A percentile compares a stretch with the other conserved stretches of the same genome.
Evolutionary conservation across 2,888 invertebrate genomes (phyloP).

Genomic region (Elmis aenea): DNA sequence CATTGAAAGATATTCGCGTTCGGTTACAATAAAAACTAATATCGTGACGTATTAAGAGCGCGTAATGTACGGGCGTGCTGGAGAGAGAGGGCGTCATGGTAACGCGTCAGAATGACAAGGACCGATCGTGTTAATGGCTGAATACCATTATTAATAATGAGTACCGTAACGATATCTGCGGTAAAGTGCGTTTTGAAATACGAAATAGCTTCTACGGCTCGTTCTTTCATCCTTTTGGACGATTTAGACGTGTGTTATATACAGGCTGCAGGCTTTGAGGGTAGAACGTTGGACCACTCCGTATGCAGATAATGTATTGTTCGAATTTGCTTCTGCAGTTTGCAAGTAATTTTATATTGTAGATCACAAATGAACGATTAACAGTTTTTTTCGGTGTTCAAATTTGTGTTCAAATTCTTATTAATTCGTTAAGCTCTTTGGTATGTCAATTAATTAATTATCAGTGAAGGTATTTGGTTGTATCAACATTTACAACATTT

Average conservation of each 20-base stretch:
- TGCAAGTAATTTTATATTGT: too few species aligned
- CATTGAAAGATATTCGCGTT: constrained; percentile 15
- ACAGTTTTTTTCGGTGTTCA: too few species aligned
- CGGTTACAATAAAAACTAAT: constrained; percentile 22
- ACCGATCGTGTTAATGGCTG: constrained; percentile 27
- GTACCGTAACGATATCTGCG: constrained; percentile 28
- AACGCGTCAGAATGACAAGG: constrained; percentile 15
- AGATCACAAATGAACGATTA: too few species aligned
- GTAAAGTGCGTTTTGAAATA: constrained; percentile 29
- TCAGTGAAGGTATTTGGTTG: too few species aligned
- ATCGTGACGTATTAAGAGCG: constrained; percentile 22
- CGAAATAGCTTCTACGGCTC: constrained; percentile 23
- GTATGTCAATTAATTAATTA: too few species aligned
- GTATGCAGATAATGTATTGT: too few species aligned
- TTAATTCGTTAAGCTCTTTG: too few species aligned
- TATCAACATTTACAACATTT: too few species aligned
- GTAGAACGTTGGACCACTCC: too few species aligned
- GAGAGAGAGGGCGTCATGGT: constrained; percentile 7
- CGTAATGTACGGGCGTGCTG: constrained; percentile 9
- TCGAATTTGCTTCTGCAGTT: too few species aligned
- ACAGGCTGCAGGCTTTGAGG: too few species aligned
- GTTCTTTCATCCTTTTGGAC: constrained; percentile 17
- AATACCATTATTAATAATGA: constrained; percentile 35
- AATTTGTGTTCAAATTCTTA: too few species aligned
- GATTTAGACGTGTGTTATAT: constrained; percentile 11